Evolutionary conservation across 2,113 vertebrate genomes (phyloP).

Genomic region (Orthochromis malagaraziensis): DNA sequence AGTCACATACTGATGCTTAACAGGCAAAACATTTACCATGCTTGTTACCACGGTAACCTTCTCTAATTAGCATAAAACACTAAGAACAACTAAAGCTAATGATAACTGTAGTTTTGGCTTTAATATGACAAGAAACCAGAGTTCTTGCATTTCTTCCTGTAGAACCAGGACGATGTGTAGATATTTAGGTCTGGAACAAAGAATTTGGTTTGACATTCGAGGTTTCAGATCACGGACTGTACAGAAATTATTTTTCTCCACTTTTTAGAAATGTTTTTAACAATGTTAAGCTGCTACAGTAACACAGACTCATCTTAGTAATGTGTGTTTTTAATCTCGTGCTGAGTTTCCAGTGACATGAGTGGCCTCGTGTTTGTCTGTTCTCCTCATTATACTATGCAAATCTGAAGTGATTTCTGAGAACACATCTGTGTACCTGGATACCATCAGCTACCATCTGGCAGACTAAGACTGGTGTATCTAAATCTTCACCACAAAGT

Average conservation of each 20-base stretch:
- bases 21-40: neutral
- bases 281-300: neutral
- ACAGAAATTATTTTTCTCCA: neutral
- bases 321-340: neutral
- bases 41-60: neutral
- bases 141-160: neutral
- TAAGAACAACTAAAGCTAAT: neutral
- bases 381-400: neutral
- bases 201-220: neutral
- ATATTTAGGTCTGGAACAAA: neutral
- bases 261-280: neutral
- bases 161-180: neutral
- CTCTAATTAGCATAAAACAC: neutral
- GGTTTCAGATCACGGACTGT: neutral
- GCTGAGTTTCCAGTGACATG: neutral
- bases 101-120: neutral
- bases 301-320: neutral
- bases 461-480: neutral
- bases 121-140: neutral
- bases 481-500: neutral
- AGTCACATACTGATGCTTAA: neutral
- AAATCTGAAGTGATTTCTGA: neutral
- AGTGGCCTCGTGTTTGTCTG: neutral
- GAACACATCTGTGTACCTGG: neutral
- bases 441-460: neutral